Base-by-base conservation (phyloP, 2,113 vertebrate genomes). In the Stigmatopora argus region DNA sequence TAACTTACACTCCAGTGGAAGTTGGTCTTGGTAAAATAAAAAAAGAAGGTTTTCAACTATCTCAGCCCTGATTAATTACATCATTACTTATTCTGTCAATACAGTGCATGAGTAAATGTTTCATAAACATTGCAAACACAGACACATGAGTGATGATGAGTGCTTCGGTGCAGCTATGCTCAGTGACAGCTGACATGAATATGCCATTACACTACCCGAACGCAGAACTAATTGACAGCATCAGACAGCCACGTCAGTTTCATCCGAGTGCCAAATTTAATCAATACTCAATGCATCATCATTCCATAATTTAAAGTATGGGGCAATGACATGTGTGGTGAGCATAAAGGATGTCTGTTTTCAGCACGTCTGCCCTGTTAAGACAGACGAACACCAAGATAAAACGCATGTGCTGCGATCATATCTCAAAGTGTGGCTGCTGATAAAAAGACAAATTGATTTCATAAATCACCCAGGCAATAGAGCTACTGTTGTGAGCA, bases 361-460 rank as follows among this genome's bases (percentile, higher is more conserved):
- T 64, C 56, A 73, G 53, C 65, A 64, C 62, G 68, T 56, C 61
- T 63, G 48, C 69, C 70, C 44, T 14, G 38, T 62, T 68, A 35
- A 55, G 34, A 38, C 59, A 51, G 66, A 67, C 51, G 47, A 17
- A 13, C 56, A 15, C 15, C 53, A 70, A 78, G 73, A 77, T 73
- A 62, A 81, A 77, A 85, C 64, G 77, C 75, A 66, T 67, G 62
- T 70, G 73, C 65, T 80, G 48, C 69, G 83, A 89, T 86, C 65
- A 68, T 83, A 87, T 88, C 85, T 70, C 73, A 79, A 84, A 80
- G 66, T 82, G 64, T 65, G 72, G 72, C 77, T 77, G 74, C 77
- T 84, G 83, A 87, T 86, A 87, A 88, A 72, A 83, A 80, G 78
- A 85, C 81, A 88, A 88, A 89, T 83, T 87, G 83, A 88, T 89